A percentile compares a stretch with the other conserved stretches of the same genome.
These are phyloP conservation scores for Cerceris rybyensis DNA, from an alignment of 2,888 invertebrate species.

Conservation along the genomic window DNA sequence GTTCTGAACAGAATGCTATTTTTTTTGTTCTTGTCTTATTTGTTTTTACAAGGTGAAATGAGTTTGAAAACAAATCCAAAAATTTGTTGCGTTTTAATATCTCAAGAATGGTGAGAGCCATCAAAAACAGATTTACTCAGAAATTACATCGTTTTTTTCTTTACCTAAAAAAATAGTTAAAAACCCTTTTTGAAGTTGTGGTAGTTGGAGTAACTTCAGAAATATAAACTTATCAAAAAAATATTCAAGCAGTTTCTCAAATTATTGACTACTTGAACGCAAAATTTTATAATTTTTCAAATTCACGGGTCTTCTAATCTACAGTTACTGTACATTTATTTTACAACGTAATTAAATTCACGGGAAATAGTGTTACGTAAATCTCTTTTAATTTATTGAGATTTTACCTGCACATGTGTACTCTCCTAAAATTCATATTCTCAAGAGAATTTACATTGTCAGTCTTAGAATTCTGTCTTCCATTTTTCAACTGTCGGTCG, in stretches of 20 bases:
- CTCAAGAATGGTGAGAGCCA: no score
- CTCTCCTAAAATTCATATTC: neutral
- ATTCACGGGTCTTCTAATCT: no score
- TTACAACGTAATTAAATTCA: neutral
- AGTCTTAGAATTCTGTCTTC: neutral
- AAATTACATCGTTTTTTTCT: no score
- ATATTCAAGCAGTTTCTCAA: neutral
- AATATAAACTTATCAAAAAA: neutral
- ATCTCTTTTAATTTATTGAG: neutral
- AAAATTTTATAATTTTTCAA: no score
- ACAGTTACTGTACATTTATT: no score
- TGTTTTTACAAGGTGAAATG: no score
- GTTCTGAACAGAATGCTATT: no score
- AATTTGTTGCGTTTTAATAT: no score
- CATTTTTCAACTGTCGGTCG: conserved; percentile 11
- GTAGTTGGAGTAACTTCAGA: neutral
- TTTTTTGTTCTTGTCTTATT: no score
- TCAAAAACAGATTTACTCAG: no score
- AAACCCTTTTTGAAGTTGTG: neutral
- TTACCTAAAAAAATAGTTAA: no score
- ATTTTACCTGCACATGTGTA: neutral
- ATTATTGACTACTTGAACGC: neutral
- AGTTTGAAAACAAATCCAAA: no score
- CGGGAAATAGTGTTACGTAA: neutral
- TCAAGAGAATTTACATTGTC: neutral